Conservation (phyloP, 2,113 vertebrate species). For the Elaphurus davidianus region DNA sequence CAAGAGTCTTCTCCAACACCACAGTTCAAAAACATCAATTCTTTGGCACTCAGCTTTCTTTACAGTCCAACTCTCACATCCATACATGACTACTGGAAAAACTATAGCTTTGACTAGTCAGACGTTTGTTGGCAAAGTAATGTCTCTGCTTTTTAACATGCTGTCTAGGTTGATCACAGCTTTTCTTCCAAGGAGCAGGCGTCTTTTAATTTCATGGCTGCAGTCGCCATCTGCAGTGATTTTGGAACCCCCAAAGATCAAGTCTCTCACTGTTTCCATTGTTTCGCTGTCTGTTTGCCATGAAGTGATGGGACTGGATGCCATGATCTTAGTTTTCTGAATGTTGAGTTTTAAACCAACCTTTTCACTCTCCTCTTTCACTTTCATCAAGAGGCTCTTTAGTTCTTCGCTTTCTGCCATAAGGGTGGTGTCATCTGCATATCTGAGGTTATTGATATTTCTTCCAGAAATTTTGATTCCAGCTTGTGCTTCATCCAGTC, state of each 20-base stretch:
- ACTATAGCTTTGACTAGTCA: background rate
- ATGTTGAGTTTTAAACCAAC: background rate
- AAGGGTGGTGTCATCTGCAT: background rate
- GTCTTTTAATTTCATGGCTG: background rate
- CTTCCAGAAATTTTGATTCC: background rate
- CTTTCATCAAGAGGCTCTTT: background rate
- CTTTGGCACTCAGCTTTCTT: background rate
- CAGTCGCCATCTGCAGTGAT: background rate
- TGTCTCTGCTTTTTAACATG: background rate
- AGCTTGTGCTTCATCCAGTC: background rate
- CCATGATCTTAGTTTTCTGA: background rate
- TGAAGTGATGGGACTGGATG: background rate
- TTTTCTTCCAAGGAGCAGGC: background rate
- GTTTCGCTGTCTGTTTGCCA: background rate
- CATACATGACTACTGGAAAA: background rate
- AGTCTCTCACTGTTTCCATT: background rate
- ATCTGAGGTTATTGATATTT: background rate
- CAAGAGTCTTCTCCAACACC: background rate
- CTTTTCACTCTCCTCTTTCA: background rate
- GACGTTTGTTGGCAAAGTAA: background rate
- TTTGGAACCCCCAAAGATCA: background rate
- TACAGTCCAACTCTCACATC: background rate
- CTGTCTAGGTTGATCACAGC: background rate
- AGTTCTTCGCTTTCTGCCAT: background rate
- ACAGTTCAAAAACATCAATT: background rate